Evolutionary conservation across 1,140 invertebrate genomes (phyloP).

Genomic region (Gonatopus flavifemur): DNA sequence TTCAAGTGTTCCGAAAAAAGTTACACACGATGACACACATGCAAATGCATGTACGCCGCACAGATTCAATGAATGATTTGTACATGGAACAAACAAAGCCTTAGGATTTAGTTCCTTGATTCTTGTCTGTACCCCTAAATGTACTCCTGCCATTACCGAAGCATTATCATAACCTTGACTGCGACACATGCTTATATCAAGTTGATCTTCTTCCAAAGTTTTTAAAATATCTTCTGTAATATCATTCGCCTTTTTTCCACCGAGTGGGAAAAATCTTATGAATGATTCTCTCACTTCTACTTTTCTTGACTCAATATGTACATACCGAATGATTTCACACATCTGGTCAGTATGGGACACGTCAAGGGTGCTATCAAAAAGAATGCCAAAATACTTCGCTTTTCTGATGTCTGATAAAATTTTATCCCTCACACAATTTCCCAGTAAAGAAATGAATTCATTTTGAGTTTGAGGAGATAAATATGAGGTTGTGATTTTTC

Average conservation of each 20-base stretch:
- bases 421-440: background rate
- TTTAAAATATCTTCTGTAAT: background rate
- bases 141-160: slow-evolving; percentile 27
- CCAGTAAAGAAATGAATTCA: background rate
- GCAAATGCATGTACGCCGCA: slow-evolving; percentile 19
- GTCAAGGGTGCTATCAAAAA: background rate
- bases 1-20: slow-evolving; percentile 23
- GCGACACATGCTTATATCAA: slow-evolving; percentile 2
- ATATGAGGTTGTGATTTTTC: too few species aligned
- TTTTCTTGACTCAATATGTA: background rate
- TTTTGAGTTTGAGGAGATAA: too few species aligned
- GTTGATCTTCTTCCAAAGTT: background rate
- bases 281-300: background rate
- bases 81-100: slow-evolving; percentile 26
- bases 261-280: background rate
- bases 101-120: slow-evolving; percentile 23
- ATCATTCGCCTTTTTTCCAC: background rate
- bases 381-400: background rate
- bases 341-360: background rate
- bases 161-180: slow-evolving; percentile 38
- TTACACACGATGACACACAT: background rate
- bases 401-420: background rate
- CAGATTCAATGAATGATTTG: slow-evolving; percentile 30
- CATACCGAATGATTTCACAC: background rate
- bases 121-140: slow-evolving; percentile 30